A percentile compares a stretch with the other conserved stretches of the same genome.
Evolutionary conservation across 2,113 vertebrate genomes (phyloP).

Genomic region (Ploceus nigricollis): DNA sequence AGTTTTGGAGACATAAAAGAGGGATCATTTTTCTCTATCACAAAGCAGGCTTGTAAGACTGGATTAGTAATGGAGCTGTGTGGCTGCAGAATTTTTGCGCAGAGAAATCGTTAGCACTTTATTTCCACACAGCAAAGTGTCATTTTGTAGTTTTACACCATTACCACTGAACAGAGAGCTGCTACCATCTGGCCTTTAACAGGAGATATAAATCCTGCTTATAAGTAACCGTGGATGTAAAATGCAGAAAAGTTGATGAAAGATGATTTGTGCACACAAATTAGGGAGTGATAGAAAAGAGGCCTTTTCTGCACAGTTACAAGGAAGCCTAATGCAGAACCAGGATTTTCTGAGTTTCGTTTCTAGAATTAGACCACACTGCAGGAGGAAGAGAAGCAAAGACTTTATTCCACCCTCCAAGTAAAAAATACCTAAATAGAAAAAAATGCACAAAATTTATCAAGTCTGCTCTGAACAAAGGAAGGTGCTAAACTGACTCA

Average conservation of each 20-base stretch:
- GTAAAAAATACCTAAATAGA: not conserved
- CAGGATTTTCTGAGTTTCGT: not conserved
- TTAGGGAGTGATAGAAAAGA: not conserved
- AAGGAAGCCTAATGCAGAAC: not conserved
- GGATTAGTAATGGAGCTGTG: not conserved
- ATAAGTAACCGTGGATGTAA: not conserved
- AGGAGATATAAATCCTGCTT: slow-evolving; percentile 3
- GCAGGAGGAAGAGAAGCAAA: not conserved
- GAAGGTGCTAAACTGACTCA: not conserved
- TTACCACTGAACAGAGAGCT: not conserved
- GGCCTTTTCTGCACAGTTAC: not conserved
- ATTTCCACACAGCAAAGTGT: not conserved
- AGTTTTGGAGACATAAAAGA: not conserved
- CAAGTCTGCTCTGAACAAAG: not conserved
- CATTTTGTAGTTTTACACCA: not conserved
- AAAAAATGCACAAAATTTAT: not conserved
- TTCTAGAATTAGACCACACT: not conserved
- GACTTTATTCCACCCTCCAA: not conserved
- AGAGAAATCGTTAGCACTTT: not conserved
- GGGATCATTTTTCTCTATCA: not conserved
- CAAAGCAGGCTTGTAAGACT: not conserved
- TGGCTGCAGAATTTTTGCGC: not conserved
- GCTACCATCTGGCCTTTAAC: not conserved
- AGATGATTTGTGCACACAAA: not conserved
- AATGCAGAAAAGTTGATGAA: not conserved